phyloP scores from a whole-genome alignment of 2,888 invertebrate genomes.

The Stenichneumon culpator region DNA sequence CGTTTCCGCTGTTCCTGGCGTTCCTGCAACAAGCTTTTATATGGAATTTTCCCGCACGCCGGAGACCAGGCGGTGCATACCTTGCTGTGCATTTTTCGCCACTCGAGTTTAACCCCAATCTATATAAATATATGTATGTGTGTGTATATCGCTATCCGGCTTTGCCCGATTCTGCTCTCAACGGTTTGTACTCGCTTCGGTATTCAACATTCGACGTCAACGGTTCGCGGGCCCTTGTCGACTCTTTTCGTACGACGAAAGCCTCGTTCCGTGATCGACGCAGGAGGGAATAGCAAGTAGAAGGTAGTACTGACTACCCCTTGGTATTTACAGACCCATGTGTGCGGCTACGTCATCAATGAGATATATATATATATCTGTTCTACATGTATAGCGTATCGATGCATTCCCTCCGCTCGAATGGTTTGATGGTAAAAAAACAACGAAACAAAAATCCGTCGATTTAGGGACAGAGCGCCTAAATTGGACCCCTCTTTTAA shows the following conservation, averaged over 20 bases:
- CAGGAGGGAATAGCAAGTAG: conserved; percentile 54
- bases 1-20: conserved; percentile 16
- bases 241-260: conserved; percentile 55
- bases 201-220: conserved; percentile 58
- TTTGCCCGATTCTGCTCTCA: neutral
- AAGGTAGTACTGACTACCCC: conserved; percentile 12
- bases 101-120: conserved; percentile 25
- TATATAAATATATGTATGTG: neutral
- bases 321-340: neutral
- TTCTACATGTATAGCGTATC: conserved; percentile 18
- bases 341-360: neutral
- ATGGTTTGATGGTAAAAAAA: neutral
- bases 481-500: too few relatives aligned
- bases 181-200: conserved; percentile 39
- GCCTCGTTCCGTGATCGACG: conserved; percentile 52
- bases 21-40: conserved; percentile 43
- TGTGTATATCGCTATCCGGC: conserved; percentile 10
- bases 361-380: neutral
- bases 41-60: conserved; percentile 18
- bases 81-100: conserved; percentile 40
- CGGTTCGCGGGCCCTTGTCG: conserved; percentile 44
- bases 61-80: neutral
- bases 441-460: too few relatives aligned
- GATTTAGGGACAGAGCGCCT: too few relatives aligned
- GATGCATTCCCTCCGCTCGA: conserved; percentile 5